Percentiles rank a stretch among this genome's conserved stretches.
phyloP scores from a whole-genome alignment of 2,797 vertebrate species.

The Pseudochirops cupreus region DNA sequence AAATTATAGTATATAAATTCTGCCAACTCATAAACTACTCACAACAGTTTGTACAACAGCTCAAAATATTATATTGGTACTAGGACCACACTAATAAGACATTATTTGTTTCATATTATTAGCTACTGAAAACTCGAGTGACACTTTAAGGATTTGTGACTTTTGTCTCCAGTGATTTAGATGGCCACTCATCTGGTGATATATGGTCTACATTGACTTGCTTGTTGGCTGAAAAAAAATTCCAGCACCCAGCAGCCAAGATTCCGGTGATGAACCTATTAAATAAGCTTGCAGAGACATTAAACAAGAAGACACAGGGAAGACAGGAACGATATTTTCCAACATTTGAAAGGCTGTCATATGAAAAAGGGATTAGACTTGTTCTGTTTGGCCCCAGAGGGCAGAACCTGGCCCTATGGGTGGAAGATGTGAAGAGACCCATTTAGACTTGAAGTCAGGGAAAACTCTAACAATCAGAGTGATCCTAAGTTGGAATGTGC shows the following conservation, averaged over 20 bases:
- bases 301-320: background rate
- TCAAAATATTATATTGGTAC: background rate
- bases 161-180: background rate
- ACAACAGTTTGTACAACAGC: background rate
- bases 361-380: background rate
- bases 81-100: background rate
- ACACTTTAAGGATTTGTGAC: background rate
- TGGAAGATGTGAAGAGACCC: background rate
- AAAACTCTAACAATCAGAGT: background rate
- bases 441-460: background rate
- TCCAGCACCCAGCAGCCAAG: background rate
- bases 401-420: background rate
- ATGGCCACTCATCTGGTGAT: background rate
- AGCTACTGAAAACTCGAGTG: background rate
- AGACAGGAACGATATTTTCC: background rate
- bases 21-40: background rate
- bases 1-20: background rate
- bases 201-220: background rate
- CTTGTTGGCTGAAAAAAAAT: background rate
- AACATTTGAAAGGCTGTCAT: constrained; percentile 3
- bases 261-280: background rate
- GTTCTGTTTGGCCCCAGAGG: background rate
- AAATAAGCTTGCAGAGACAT: background rate
- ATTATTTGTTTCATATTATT: background rate
- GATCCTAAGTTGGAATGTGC: background rate